Evolutionary conservation across 2,113 vertebrate genomes (phyloP).

Genomic region (Tamias sibiricus): DNA sequence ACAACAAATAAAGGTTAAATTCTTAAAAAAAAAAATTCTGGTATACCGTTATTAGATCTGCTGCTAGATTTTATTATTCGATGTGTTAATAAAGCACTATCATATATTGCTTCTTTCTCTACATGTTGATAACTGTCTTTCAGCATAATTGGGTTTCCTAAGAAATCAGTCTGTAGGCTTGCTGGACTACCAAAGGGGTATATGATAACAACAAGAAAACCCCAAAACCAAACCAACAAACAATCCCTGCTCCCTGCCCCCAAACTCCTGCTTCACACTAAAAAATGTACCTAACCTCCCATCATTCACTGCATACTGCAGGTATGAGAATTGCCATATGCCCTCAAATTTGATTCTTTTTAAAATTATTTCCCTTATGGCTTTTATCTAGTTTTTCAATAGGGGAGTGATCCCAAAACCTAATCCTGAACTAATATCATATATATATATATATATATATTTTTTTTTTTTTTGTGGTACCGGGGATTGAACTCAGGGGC

Average conservation of each 20-base stretch:
- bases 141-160: background rate
- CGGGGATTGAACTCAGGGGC: too few species aligned
- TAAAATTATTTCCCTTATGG: background rate
- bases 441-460: too few species aligned
- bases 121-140: background rate
- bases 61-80: background rate
- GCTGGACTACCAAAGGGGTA: background rate
- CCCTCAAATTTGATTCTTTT: background rate
- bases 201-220: background rate
- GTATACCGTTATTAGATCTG: background rate
- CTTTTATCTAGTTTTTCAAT: background rate
- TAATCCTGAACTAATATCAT: background rate
- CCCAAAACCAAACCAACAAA: too few species aligned
- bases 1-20: too few species aligned
- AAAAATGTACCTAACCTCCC: background rate
- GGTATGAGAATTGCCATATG: background rate
- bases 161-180: background rate
- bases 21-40: constrained; percentile 32
- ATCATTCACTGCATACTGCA: background rate
- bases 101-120: background rate
- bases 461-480: too few species aligned
- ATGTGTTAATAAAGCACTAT: background rate
- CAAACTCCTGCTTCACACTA: background rate
- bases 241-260: too few species aligned
- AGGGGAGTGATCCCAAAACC: background rate